Base-by-base conservation (phyloP, 1,140 invertebrate genomes). In the Halictus rubicundus region DNA sequence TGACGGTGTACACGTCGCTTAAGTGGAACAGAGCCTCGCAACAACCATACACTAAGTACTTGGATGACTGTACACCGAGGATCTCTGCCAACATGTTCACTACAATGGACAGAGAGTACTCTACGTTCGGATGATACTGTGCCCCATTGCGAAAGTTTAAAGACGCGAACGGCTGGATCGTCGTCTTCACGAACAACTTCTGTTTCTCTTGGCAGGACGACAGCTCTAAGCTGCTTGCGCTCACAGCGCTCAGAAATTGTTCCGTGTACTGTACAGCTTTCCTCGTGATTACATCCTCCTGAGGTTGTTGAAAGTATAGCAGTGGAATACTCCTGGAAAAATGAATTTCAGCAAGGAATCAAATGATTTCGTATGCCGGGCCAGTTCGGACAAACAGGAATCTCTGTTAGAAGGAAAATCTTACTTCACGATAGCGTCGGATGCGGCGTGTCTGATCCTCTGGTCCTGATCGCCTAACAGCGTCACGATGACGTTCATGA, bases 381-480 rank as follows among this genome's bases (percentile, higher is more conserved):
- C 12, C 42, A 46, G 42, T 12, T 12, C 14, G 10, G 32, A 3
- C 32, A 32, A 32, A 32, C 32, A 3, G 32, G 32, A 32, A 32
- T 32, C 32, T 32, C 2, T 32, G 57, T 46, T 27, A 32, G 52
- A 75, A 70, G 19, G n/a, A 27, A 42, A 68, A 5, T 84, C 92
- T 93, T 94, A 98, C 96, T 93, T 96, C 23, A 95, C 92, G 83
- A 98, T 94, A 23, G 96, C 94, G 60, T 93, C 91, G 12, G 95
- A 94, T 6, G 96, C 95, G 21, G 96, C 95, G 84, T 95, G 94
- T 71, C 97, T 92, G 10, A 98, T 97, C 91, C 97, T 94, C 69
- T 94, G 94, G 91, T 98, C 97, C 84, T 96, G 95, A 93, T 98
- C 97, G 19, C 94, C 94, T 5, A 97, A 88, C 42, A 97, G 90